A percentile compares a stretch with the other conserved stretches of the same genome.
Conservation (phyloP, 2,797 vertebrate species). For the Pipistrellus pipistrellus region DNA sequence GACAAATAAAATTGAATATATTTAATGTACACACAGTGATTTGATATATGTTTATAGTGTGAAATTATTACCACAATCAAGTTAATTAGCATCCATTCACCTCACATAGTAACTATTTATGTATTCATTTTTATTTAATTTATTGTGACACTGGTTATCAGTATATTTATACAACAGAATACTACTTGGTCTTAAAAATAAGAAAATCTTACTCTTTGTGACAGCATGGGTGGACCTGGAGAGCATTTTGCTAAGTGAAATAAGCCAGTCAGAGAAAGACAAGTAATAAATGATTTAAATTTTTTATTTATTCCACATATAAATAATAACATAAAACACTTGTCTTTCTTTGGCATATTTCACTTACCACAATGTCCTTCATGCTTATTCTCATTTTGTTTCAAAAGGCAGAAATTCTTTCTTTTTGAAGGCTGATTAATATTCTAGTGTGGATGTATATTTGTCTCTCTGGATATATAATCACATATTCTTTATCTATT, state of each 20-base stretch:
- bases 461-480: background rate
- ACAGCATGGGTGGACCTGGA: background rate
- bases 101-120: background rate
- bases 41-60: background rate
- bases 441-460: background rate
- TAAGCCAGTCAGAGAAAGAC: background rate
- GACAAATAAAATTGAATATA: background rate
- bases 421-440: background rate
- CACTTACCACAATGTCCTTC: background rate
- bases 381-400: background rate
- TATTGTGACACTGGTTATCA: background rate
- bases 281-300: background rate
- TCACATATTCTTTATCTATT: background rate
- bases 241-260: background rate
- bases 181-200: background rate
- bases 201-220: background rate
- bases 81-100: background rate
- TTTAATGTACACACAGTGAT: background rate
- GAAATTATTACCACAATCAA: background rate
- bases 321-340: background rate
- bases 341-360: conserved; percentile 5
- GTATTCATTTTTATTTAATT: background rate
- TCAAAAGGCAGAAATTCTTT: background rate
- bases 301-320: background rate
- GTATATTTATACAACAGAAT: background rate